Evolutionary conservation across 2,888 invertebrate species (phyloP), one percentile per base, ranked within the genome.

Genomic region (Escarpia spicata): DNA sequence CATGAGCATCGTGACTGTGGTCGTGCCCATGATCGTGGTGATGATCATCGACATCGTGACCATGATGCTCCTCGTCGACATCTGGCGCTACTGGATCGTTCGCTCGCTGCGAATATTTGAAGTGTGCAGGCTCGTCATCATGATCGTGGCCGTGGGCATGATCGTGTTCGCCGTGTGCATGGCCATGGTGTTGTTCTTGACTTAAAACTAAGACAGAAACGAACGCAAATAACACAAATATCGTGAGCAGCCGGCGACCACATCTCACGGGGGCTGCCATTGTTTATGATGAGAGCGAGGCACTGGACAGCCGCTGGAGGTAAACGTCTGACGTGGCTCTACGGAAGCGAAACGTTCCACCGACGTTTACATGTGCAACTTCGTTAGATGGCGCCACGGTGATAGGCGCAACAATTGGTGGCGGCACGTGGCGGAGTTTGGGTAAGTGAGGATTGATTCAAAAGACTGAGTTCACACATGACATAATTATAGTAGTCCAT

Each of bases 101-200:
- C 0, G 98, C 98, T 95, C 97, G 97, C 95, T 97, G 97, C 58
- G 98, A 98, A 96, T 99, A 99, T 97, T 98, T 99, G 96, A 97
- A 98, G 92, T 98, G 97, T 43, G 98, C 97, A 92, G 95, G 94
- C 93, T 97, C 96, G 95, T 98, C 97, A 94, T 93, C 93, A 91
- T 94, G 92, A 15, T 91, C 94, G 91, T 95, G 94, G 58, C 90
- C 31, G 10, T 94, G 93, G 15, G 92, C 94, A 91, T 92, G 92
- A 43, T 26, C 75, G 26, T 75, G 45, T 19, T 91, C 60, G 45
- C 37, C 93, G 52, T 93, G 93, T 4, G 90, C 92, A 92, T 94
- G 94, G 37, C 91, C 89, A 58, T 93, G 91, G 9, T 45, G 31
- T 15, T 91, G 91, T 90, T 92, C 45, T 31, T 90, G 44, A 12